Percentiles rank a stretch among this genome's conserved stretches.
These are phyloP conservation scores for Upupa epops DNA, from an alignment of 2,113 vertebrate species.

Conservation along the genomic window DNA sequence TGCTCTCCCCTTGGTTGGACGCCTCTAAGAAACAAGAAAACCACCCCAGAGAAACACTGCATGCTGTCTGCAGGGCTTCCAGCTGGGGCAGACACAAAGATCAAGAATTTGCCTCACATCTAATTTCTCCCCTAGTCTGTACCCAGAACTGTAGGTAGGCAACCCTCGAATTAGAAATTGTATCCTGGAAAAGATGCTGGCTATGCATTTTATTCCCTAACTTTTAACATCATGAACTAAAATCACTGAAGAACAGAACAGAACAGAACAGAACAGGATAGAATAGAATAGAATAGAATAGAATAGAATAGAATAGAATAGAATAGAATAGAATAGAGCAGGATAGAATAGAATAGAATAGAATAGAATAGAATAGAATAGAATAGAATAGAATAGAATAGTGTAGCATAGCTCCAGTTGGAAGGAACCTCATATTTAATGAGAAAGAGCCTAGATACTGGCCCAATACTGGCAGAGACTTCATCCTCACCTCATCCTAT, in stretches of 20 bases:
- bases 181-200: not conserved
- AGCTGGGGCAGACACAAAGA: not conserved
- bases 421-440: not conserved
- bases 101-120: rapidly evolving
- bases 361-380: not conserved
- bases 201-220: not conserved
- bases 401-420: not conserved
- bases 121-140: not conserved
- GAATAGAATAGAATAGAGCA: not conserved
- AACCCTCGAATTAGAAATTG: not conserved
- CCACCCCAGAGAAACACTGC: not conserved
- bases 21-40: not conserved
- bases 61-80: not conserved
- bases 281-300: not conserved
- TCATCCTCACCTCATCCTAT: not conserved
- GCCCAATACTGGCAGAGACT: not conserved
- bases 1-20: not conserved
- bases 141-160: not conserved
- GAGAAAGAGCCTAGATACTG: not conserved
- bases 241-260: no score
- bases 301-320: not conserved
- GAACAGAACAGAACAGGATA: not conserved
- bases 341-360: not conserved
- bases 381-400: no score
- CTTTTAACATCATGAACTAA: no score